Base-by-base conservation (phyloP, 2,888 invertebrate species). In the Netelia inedita region DNA sequence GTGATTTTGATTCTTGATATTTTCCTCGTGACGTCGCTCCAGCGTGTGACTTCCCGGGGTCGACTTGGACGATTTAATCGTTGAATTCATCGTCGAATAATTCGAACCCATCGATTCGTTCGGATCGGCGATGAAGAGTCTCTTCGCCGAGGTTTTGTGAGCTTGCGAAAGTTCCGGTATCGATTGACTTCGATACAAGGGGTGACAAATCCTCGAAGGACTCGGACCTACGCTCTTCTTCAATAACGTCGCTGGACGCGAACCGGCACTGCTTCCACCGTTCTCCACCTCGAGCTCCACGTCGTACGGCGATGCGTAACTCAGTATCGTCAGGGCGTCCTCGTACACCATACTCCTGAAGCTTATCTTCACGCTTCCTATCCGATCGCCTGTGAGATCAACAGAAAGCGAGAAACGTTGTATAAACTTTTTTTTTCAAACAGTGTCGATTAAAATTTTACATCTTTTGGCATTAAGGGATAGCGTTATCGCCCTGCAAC, bases 241-340 rank as follows among this genome's bases (percentile, higher is more conserved):
- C 76, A 94, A 87, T n/a, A 94, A 89, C 1, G 94, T 93, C 11
- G 94, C 90, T 1, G 94, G 94, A 55, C 94, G 93, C 3, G 94
- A 93, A 50, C 90, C 90, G 0, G 87, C 85, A 1, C 69, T 65
- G 21, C 63, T 73, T 11, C 90, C 91, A 0, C 95, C 95, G 87
- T 95, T 95, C 91, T 96, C 95, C 43, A 98, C 95, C 91, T 97
- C 97, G 83, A 98, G 94, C 86, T 96, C 96, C 16, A 98, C 97
- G 82, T 97, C 97, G 92, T 98, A 98, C 0, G 98, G 98, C 55
- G 98, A 98, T 6, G 98, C 98, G 87, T 98, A 97, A 86, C 98
- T 98, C 59, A 98, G 94, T 85, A 98, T 97, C 1, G 97, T 97
- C 74, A 98, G 94, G 0, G 98, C 98, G 91, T 98, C 98, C 92